Evolutionary conservation across 2,797 vertebrate species (phyloP), one percentile per base, ranked within the genome.

Genomic region (Iguana delicatissima): DNA sequence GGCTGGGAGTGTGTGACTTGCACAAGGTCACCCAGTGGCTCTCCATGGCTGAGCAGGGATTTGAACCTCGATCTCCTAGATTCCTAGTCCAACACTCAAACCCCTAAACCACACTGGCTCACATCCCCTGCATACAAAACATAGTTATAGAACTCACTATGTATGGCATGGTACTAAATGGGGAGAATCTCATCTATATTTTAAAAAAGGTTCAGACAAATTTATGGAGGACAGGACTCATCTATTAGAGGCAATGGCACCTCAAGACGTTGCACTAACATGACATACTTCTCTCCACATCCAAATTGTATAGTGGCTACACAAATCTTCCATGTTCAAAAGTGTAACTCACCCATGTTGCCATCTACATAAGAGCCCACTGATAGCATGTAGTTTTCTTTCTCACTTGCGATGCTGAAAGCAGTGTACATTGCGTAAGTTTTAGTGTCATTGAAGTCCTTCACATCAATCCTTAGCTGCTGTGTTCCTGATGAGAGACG

Each of bases 401-500:
- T 57, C 59, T 94, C 92, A 57, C 69, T 89, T 73, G 79, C 14
- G 46, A 94, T 73, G 84, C 59, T 55, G 73, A 94, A 94, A 50
- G 55, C 77, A 3, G 81, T 38, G 55, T 94, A 94, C 52, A 18
- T 90, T 26, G 92, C 93, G 46, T 76, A 94, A 22, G 89, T 87
- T 73, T 22, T 90, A 24, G 64, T 22, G 26, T 87, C 80, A 32
- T 38, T 91, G 85, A 92, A 90, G 46, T 84, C 90, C 38, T 84
- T 52, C 10, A 92, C 72, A 80, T 94, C 93, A 80, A 94, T 86
- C 13, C 90, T 83, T 52, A 94, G 14, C 38, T 92, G 85, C 73
- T 92, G 92, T 57, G 57, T 73, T 81, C 83, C 93, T 94, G 24
- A 38, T n/a, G 26, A 62, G 52, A 91, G 32, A 83, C 4, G 32